Percentiles rank a stretch among this genome's conserved stretches.
These are phyloP conservation scores for Diplazon laetatorius DNA, from an alignment of 2,888 invertebrate species.

Conservation along the genomic window DNA sequence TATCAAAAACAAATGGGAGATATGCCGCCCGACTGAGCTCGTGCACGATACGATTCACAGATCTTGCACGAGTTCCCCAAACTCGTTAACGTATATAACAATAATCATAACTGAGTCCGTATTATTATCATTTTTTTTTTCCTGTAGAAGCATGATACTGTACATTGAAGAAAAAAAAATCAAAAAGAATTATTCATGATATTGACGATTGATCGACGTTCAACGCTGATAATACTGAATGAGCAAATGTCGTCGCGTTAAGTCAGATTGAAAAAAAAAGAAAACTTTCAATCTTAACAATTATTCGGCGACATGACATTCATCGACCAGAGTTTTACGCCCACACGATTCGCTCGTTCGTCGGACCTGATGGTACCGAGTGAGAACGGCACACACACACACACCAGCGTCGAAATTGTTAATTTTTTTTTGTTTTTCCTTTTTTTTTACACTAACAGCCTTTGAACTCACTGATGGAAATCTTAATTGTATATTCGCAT, in stretches of 20 bases:
- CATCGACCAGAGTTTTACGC: slow-evolving; percentile 19
- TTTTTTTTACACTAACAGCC: slow-evolving; percentile 63
- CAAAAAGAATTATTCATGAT: slow-evolving; percentile 17
- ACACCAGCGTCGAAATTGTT: neutral
- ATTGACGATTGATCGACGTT: slow-evolving; percentile 36
- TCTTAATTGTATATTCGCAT: slow-evolving; percentile 35
- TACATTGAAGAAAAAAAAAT: slow-evolving; percentile 46
- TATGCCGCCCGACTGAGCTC: neutral
- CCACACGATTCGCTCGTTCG: slow-evolving; percentile 28
- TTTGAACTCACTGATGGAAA: slow-evolving; percentile 61
- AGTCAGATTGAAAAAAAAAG: slow-evolving; percentile 50
- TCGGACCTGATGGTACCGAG: slow-evolving; percentile 16
- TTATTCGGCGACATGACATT: slow-evolving; percentile 24
- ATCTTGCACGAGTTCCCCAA: slow-evolving; percentile 13
- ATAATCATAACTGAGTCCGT: slow-evolving; percentile 29
- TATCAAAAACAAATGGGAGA: slow-evolving; percentile 48
- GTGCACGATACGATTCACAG: slow-evolving; percentile 22
- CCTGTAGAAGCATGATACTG: slow-evolving; percentile 22
- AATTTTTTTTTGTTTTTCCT: slow-evolving; percentile 4
- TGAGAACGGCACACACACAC: slow-evolving; percentile 31
- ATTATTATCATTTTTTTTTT: slow-evolving; percentile 19
- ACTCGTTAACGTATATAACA: slow-evolving; percentile 32
- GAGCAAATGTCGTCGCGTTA: slow-evolving; percentile 53
- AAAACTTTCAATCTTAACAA: slow-evolving; percentile 28
- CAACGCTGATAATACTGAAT: slow-evolving; percentile 58